Conservation (phyloP, 2,113 vertebrate species). For the Herpailurus yagouaroundi region DNA sequence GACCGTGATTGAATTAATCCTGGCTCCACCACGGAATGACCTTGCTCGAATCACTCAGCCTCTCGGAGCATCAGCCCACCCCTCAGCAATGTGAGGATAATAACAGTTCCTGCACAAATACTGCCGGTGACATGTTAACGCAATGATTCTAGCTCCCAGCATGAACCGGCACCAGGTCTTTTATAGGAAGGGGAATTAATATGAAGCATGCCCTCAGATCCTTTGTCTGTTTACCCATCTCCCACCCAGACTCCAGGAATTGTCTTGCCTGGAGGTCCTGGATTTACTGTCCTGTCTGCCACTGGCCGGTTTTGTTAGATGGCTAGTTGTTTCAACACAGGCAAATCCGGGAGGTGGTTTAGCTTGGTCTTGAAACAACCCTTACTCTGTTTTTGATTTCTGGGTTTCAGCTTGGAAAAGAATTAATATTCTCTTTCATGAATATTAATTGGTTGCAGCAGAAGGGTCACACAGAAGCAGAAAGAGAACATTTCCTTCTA, state of each 20-base stretch:
- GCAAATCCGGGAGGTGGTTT: not conserved
- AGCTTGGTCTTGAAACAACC: not conserved
- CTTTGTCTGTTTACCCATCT: not conserved
- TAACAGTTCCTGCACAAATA: not conserved
- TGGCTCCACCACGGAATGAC: not conserved
- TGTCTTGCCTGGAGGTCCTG: not conserved
- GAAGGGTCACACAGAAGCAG: constrained; percentile 4
- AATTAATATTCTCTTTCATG: not conserved
- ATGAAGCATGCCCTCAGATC: fast-evolving
- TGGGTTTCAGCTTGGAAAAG: constrained; percentile 49
- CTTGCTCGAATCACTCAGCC: not conserved
- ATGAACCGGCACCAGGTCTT: not conserved
- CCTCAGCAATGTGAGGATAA: not conserved
- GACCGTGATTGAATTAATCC: not conserved
- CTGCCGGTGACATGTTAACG: not conserved
- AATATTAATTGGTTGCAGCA: constrained; percentile 38
- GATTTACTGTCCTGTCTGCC: not conserved
- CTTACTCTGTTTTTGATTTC: constrained; percentile 9
- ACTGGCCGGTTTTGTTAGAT: not conserved
- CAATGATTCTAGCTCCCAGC: not conserved
- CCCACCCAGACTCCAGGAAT: not conserved
- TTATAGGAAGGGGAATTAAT: not conserved
- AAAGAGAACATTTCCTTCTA: constrained; percentile 21
- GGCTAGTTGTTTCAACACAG: not conserved
- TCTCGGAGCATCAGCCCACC: not conserved